Conservation (phyloP, 1,140 invertebrate species). For the Aphaenogaster floridana region DNA sequence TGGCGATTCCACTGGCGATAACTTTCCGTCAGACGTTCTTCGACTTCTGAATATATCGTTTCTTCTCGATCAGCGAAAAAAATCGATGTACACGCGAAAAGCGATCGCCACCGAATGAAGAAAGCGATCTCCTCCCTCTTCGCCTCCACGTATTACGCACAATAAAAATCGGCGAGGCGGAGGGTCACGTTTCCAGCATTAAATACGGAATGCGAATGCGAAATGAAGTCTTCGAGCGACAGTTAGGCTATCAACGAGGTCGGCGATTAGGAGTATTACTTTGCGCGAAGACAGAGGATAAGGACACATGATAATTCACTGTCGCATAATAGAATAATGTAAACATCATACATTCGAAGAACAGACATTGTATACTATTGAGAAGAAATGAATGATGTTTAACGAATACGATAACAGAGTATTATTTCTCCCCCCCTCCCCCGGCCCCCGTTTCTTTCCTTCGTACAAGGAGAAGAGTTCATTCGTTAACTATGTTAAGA, state of each 20-base stretch:
- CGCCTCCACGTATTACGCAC: neutral
- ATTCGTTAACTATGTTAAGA: slow-evolving; percentile 13
- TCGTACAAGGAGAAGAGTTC: neutral
- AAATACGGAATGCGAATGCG: neutral
- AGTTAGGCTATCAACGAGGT: neutral
- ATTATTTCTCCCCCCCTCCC: neutral
- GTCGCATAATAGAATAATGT: neutral
- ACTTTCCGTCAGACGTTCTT: neutral
- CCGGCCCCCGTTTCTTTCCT: neutral
- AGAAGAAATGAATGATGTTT: neutral
- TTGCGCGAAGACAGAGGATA: neutral
- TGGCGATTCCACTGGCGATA: neutral
- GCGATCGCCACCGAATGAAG: neutral
- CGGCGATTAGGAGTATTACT: neutral
- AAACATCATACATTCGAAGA: neutral
- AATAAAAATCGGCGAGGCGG: neutral
- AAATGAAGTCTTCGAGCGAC: neutral
- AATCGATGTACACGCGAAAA: neutral
- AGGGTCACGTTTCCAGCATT: neutral
- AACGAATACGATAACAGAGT: neutral
- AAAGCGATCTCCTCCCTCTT: neutral
- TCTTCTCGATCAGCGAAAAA: neutral
- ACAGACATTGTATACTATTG: neutral
- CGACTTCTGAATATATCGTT: neutral
- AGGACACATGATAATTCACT: neutral